Percentiles rank a stretch among this genome's conserved stretches.
These are phyloP conservation scores for Coendou prehensilis DNA, from an alignment of 2,797 vertebrate species.

Conservation along the genomic window DNA sequence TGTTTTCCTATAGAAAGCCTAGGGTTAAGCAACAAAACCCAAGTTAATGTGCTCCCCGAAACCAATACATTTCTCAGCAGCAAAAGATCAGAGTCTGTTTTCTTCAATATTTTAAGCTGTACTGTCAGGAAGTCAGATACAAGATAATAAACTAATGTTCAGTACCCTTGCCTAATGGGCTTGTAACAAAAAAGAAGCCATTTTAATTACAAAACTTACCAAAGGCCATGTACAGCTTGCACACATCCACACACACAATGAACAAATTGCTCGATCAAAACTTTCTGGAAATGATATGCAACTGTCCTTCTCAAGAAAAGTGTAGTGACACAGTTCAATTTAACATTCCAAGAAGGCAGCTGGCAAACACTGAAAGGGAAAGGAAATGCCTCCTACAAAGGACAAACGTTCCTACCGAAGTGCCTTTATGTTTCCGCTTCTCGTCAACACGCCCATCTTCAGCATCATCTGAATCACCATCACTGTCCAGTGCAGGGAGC, in stretches of 20 bases:
- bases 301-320: not conserved
- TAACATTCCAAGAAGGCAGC: not conserved
- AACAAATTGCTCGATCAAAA: not conserved
- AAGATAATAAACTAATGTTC: not conserved
- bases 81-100: not conserved
- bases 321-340: not conserved
- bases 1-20: not conserved
- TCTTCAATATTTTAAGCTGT: not conserved
- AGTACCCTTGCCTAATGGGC: not conserved
- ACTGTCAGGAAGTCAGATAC: not conserved
- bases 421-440: slow-evolving; percentile 94
- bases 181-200: not conserved
- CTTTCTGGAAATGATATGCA: not conserved
- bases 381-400: not conserved
- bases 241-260: not conserved
- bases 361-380: not conserved
- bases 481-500: slow-evolving; percentile 96
- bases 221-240: not conserved
- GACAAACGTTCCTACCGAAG: slow-evolving; percentile 92
- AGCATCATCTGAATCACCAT: slow-evolving; percentile 97
- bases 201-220: not conserved
- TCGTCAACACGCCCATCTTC: slow-evolving; percentile 94
- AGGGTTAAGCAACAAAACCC: not conserved
- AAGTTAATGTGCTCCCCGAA: not conserved
- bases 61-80: not conserved